Conservation (phyloP, 2,113 vertebrate genomes). For the Glaucidium brasilianum region DNA sequence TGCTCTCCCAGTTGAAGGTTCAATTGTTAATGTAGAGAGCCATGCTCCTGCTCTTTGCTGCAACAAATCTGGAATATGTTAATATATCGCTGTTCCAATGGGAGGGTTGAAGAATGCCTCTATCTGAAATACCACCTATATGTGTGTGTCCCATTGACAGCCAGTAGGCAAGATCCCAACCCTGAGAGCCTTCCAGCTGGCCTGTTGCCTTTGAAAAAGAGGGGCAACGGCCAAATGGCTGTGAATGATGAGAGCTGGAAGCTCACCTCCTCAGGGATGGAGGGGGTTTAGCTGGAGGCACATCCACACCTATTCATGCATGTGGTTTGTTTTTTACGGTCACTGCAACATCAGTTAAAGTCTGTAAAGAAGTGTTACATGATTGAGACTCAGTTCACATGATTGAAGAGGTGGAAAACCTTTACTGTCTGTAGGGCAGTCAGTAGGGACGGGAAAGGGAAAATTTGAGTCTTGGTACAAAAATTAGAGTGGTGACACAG, state of each 20-base stretch:
- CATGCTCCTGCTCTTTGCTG: background rate
- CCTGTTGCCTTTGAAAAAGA: background rate
- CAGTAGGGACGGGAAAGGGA: background rate
- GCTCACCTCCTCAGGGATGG: background rate
- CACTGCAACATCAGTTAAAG: background rate
- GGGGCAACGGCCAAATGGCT: background rate
- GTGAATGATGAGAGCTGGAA: background rate
- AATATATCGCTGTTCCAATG: background rate
- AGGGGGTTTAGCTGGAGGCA: background rate
- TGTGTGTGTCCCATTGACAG: background rate
- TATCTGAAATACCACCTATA: background rate
- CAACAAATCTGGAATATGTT: background rate
- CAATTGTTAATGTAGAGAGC: background rate
- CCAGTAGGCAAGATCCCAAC: background rate
- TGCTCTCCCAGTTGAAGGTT: background rate
- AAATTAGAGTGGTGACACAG: background rate
- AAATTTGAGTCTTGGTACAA: background rate
- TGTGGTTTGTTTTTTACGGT: fast-evolving
- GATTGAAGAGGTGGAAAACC: background rate
- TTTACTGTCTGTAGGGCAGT: background rate
- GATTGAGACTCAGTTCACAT: background rate
- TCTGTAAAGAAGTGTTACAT: background rate
- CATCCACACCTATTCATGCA: background rate
- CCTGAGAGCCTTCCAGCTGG: background rate
- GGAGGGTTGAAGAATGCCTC: background rate